Base-by-base conservation (phyloP, 2,113 vertebrate species). In the Theropithecus gelada region DNA sequence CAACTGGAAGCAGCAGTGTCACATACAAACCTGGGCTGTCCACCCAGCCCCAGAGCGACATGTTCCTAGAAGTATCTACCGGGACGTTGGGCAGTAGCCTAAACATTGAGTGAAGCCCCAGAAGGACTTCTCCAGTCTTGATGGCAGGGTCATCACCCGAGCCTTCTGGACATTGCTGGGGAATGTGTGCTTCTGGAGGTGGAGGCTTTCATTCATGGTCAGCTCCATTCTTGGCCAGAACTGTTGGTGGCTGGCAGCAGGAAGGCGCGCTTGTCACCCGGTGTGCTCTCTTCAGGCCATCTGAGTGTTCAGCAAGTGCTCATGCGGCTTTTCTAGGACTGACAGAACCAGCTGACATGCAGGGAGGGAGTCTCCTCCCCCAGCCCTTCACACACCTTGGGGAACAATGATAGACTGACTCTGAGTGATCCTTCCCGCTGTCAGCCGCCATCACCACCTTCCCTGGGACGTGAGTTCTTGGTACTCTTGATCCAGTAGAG, bases 391-490 rank as follows among this genome's bases (percentile, higher is more conserved):
- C 72, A 45, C 18, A 30, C 55, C 8, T 13, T n/a, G 72, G 72
- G 55, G 59, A 32, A 61, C 40, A 43, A 50, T 14, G 35, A 57
- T 3, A 73, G 20, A 9, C n/a, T 17, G 9, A 57, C 2, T 11
- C 13, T 11, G 9, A 32, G 40, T 61, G 38, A 64, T 16, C 23
- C 40, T 6, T 27, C 32, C 32, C 2, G 2, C 59, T 80, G 20
- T 38, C 6, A 1, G 5, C 38, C 2, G 6, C 99, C 99, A 0
- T 99, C 99, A 92, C 18, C 99, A 98, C 96, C 99, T 99, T 94
- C 99, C 99, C 99, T 99, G 99, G 52, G 99, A 99, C 90, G 99
- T 99, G 3, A 64, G 61, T 98, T 99, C 82, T 98, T 99, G 96
- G 98, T 98, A 8, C 99, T 99, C 98, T 27, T 13, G 0, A 99